Conservation (phyloP, 1,140 invertebrate species). For the Ips nitidus region DNA sequence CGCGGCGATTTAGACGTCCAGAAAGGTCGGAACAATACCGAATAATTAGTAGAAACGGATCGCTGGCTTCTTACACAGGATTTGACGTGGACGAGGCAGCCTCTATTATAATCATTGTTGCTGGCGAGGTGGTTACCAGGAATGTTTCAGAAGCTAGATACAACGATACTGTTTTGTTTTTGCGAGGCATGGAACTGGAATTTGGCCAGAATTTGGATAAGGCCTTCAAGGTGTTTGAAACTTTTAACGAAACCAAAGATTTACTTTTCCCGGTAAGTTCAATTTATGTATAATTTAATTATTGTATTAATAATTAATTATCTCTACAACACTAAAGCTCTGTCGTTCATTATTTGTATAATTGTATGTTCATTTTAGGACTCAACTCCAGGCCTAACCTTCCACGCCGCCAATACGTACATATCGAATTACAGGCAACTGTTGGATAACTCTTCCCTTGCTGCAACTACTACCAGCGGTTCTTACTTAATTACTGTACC, state of each 20-base stretch:
- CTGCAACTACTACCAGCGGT: background rate
- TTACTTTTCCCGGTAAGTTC: slow-evolving; percentile 58
- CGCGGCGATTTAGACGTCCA: slow-evolving; percentile 1
- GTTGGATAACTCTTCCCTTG: slow-evolving; percentile 44
- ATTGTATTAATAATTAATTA: background rate
- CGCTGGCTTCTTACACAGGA: slow-evolving; percentile 54
- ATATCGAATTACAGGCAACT: slow-evolving; percentile 51
- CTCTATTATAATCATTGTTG: slow-evolving; percentile 59
- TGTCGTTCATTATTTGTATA: background rate
- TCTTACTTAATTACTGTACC: background rate
- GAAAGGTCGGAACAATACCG: slow-evolving; percentile 49
- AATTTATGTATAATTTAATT: background rate
- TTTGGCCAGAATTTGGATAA: slow-evolving; percentile 37
- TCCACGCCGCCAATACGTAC: slow-evolving; percentile 24
- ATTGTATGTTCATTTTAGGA: slow-evolving; percentile 42
- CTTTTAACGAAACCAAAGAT: slow-evolving; percentile 55
- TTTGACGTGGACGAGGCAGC: slow-evolving; percentile 58
- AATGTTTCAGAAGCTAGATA: slow-evolving; percentile 43
- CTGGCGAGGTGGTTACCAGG: slow-evolving; percentile 59
- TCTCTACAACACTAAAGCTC: slow-evolving; percentile 5
- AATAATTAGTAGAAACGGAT: slow-evolving; percentile 62
- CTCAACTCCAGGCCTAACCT: slow-evolving; percentile 56
- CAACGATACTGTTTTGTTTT: slow-evolving; percentile 36
- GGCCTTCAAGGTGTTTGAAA: slow-evolving; percentile 53
- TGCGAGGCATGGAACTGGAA: slow-evolving; percentile 39